These are phyloP conservation scores for Prietella phreatophila DNA, from an alignment of 2,113 vertebrate genomes.

Conservation along the genomic window DNA sequence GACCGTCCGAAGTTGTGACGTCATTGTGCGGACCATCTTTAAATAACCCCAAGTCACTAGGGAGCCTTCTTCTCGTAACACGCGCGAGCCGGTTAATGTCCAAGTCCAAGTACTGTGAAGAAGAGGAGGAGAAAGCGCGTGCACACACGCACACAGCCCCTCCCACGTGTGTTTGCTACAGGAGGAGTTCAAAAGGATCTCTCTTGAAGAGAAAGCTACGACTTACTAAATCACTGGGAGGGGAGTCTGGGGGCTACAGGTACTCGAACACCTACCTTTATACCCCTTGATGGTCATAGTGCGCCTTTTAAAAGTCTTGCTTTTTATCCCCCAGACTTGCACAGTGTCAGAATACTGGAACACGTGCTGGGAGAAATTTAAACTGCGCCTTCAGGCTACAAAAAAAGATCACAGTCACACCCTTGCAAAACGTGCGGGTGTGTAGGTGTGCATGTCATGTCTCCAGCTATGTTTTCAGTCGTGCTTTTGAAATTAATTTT, in stretches of 20 bases:
- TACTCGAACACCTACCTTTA: background rate
- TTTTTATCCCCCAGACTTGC: background rate
- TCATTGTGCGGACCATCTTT: background rate
- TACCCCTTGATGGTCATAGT: background rate
- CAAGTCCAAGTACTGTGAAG: slow-evolving; percentile 2
- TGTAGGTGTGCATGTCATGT: background rate
- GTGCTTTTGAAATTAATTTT: background rate
- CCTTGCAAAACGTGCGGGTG: background rate
- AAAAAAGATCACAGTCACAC: background rate
- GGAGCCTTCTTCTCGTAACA: background rate
- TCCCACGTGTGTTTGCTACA: background rate
- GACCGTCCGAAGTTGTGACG: background rate
- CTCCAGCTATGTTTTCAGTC: too few species aligned
- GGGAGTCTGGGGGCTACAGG: background rate
- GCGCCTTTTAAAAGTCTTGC: background rate
- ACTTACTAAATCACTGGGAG: background rate
- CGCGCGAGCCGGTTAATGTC: background rate
- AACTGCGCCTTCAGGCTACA: background rate
- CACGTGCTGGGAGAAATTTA: background rate
- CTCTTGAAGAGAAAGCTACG: background rate
- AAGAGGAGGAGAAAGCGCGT: background rate
- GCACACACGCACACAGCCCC: slow-evolving; percentile 1
- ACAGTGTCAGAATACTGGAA: background rate
- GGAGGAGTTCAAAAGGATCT: background rate
- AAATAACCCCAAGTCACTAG: background rate